Base-by-base conservation (phyloP, 2,797 vertebrate species). In the Margarornis squamiger region DNA sequence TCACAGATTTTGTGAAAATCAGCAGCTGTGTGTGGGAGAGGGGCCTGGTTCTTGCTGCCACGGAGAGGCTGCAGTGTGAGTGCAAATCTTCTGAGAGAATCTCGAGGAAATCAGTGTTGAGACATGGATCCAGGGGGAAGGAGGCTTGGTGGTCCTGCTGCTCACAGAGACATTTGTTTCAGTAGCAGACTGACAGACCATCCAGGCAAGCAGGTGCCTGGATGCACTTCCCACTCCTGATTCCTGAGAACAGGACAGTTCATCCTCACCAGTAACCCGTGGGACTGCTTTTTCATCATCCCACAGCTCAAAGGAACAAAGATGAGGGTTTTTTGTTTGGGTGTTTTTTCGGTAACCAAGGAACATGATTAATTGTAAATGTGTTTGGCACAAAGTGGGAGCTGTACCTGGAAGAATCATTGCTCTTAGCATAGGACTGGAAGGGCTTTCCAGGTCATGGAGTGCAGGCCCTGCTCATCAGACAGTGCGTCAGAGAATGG, bases 11-110 rank as follows among this genome's bases (percentile, higher is more conserved):
- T 58, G 63, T 90, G 94, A 88, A 88, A 95, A 81, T 75, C 93
- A 68, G 88, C 86, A 92, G 95, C 94, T 95, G 90, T 27, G 83
- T 81, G 88, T 88, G 92, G 95, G 94, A 95, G 93, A 84, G 66
- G 70, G 92, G 76, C 85, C 75, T 61, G 76, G 21, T 46, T 91
- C 41, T 12, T 62, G 66, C 66, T 93, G 82, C 79, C 83, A 66
- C 86, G 26, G 79, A 78, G 63, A 88, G 88, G 73, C 87, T 95
- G 95, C 87, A 84, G 73, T 32, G 66, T 76, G 86, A 88, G 68
- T 41, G 52, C 76, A 70, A 86, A 70, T 65, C 51, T 66, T 22
- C 30, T 46, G 1, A 48, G 80, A 73, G 88, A 88, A 93, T 81
- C 92, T 84, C 4, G 71, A 85, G 71, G 78, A 93, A 83, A 96